These are phyloP conservation scores for Parauchenoglanis punctatus DNA, from an alignment of 2,797 vertebrate genomes.

Conservation along the genomic window DNA sequence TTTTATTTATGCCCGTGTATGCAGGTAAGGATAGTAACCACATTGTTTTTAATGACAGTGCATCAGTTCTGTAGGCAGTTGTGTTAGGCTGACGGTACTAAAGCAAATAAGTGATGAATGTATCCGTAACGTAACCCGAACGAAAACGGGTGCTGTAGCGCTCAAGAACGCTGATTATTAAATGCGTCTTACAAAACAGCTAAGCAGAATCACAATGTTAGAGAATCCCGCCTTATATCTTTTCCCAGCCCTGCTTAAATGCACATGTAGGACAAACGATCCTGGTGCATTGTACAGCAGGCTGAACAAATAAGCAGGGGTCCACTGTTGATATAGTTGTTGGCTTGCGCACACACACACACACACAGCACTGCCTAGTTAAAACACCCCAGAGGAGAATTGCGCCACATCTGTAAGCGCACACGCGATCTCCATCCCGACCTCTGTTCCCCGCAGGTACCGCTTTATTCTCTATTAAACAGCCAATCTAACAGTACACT, in stretches of 20 bases:
- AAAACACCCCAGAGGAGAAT: constrained; percentile 43
- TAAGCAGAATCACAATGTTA: neutral
- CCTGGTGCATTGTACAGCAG: constrained; percentile 5
- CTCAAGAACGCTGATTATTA: neutral
- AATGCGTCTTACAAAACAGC: neutral
- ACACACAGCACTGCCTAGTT: constrained; percentile 1
- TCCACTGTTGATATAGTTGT: constrained; percentile 4
- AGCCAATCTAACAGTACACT: neutral
- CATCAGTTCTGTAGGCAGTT: neutral
- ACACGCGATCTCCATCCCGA: neutral
- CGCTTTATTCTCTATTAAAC: constrained; percentile 8
- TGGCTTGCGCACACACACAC: neutral
- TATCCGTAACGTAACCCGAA: neutral
- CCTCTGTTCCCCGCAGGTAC: neutral
- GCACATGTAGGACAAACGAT: constrained; percentile 43
- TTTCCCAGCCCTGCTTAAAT: constrained; percentile 34
- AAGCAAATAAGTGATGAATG: neutral
- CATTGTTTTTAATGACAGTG: no score
- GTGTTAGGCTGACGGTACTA: neutral
- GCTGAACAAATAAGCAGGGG: constrained; percentile 44
- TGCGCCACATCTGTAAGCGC: constrained; percentile 36
- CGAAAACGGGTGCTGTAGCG: neutral
- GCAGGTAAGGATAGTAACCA: no score
- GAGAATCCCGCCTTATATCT: constrained; percentile 18
- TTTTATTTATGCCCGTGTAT: no score